Evolutionary conservation across 2,113 vertebrate genomes (phyloP), one percentile per base, ranked within the genome.

Genomic region (Chaetorhynchus papuensis): DNA sequence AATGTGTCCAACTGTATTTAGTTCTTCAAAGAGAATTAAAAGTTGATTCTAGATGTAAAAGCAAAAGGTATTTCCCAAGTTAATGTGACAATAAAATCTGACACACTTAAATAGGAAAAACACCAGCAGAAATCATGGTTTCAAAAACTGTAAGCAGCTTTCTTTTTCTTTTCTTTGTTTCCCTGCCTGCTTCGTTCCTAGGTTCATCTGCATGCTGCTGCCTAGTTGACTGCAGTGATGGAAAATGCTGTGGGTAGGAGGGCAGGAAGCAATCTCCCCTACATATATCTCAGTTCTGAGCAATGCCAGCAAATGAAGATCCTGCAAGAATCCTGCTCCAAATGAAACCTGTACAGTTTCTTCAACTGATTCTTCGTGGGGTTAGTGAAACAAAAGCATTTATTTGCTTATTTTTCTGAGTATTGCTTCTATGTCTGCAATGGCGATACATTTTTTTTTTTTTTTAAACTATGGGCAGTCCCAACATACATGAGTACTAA

Each of bases 151-250:
- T 28, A 45, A 49, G 30, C 28, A 69, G 13, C 3, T 2, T 1
- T 45, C 54, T 45, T 65, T 56, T 45, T 13, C 16, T 60, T 89
- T 63, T 63, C 10, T 28, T 90, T 89, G 3, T 57, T 87, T 45
- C 0, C 1, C 6, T 52, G 39, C 14, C 12, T 1, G 1, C 31
- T 26, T 77, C 6, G 2, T 85, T 44, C 49, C 7, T 31, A 69
- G 13, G 15, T 60, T 83, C 49, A 30, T 56, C 24, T 77, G 22
- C 23, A 22, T 65, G 53, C 39, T 30, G 10, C 37, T 86, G 22
- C 24, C 8, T 69, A 16, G 6, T 20, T 49, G 50, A 77, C 31
- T 44, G n/a, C 52, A 76, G 24, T n/a, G 35, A 59, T 42, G 7
- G 26, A 69, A 85, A 89, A 81, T 39, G 39, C 7, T 47, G 13